Evolutionary conservation across 2,888 invertebrate species (phyloP), one percentile per base, ranked within the genome.

Genomic region (Lissonota sp.): DNA sequence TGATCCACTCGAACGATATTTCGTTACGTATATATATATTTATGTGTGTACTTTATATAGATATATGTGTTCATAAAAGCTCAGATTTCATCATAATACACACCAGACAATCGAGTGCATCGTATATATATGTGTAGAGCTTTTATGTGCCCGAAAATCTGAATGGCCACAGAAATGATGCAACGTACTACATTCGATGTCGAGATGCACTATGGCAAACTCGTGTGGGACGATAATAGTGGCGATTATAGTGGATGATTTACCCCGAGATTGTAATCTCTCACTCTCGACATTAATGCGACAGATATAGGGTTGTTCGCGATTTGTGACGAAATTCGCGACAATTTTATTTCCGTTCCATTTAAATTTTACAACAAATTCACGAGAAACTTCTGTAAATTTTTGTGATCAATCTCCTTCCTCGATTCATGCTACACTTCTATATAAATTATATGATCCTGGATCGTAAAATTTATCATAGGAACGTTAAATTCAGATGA

Each of bases 81-180:
- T 74, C 60, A 6, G 73, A 74, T 74, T 73, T 73, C 70, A 77
- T 77, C 69, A 64, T 66, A 70, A 26, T 39, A 72, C 46, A 14
- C 70, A 64, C 57, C 14, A 44, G 74, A 73, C 73, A 70, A 73
- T 81, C 73, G 69, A 57, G 76, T 39, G 55, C 62, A 67, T 44
- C 39, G 39, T 57, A 12, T 58, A 44, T 71, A 26, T 46, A 72
- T 55, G 8, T 40, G 7, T 40, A 51, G 6, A 66, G 66, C 44
- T 66, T 73, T 74, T 58, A 57, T 42, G 55, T 42, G 7, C 69
- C 77, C 60, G 44, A 46, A 72, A 78, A 70, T 73, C 77, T 74
- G 73, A 81, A 77, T 81, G 80, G 60, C 58, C 66, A 57, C 69
- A 53, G 37, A 58, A 53, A 74, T 81, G 70, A 77, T 77, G 69